Conservation (phyloP, 2,888 invertebrate species). For the Abrostola triplasia region DNA sequence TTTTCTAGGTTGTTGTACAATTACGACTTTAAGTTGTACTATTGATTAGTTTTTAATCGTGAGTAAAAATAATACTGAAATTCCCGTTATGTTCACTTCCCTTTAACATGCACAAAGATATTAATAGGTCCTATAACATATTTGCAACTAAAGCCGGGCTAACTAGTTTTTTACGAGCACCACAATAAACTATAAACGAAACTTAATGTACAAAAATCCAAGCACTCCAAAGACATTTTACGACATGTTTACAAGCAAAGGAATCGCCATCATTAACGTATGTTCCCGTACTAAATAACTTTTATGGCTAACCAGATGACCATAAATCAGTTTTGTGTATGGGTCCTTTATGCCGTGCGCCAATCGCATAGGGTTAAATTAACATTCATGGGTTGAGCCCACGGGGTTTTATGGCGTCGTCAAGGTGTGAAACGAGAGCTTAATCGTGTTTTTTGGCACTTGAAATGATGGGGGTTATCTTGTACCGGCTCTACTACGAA, state of each 20-base stretch:
- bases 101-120: neutral
- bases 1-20: too few relatives aligned
- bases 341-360: slow-evolving; percentile 56
- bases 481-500: slow-evolving; percentile 22
- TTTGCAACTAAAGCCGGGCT: neutral
- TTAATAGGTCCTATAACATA: neutral
- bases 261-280: slow-evolving; percentile 59
- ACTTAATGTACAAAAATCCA: slow-evolving; percentile 31
- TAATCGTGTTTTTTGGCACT: slow-evolving; percentile 57
- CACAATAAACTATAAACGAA: slow-evolving; percentile 28
- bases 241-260: slow-evolving; percentile 51
- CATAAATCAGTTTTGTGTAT: slow-evolving; percentile 63
- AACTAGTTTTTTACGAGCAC: slow-evolving; percentile 1
- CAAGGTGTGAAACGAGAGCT: slow-evolving; percentile 69
- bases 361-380: slow-evolving; percentile 60
- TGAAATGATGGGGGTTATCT: slow-evolving; percentile 37
- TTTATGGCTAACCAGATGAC: slow-evolving; percentile 64
- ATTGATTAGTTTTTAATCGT: too few relatives aligned
- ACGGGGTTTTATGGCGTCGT: slow-evolving; percentile 62
- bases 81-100: too few relatives aligned
- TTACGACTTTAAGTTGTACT: too few relatives aligned
- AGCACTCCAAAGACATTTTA: slow-evolving; percentile 32
- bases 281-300: slow-evolving; percentile 67
- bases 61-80: too few relatives aligned
- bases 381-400: slow-evolving; percentile 63